Conservation (phyloP, 2,888 invertebrate species). For the Trachelus tabidus region DNA sequence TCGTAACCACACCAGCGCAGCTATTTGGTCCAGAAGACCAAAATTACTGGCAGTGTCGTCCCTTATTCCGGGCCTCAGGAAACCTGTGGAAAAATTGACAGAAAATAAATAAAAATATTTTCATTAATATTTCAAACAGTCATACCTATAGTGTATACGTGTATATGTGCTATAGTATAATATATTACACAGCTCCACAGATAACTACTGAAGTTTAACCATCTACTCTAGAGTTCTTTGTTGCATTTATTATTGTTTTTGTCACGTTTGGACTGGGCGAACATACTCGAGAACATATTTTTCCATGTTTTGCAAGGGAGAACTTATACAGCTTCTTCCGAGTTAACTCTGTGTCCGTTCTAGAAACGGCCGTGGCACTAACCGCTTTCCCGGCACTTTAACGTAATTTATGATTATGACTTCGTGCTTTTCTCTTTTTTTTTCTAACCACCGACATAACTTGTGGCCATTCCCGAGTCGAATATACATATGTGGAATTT, state of each 20-base stretch:
- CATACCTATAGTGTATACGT: background rate
- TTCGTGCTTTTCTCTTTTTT: constrained; percentile 30
- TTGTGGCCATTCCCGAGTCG: background rate
- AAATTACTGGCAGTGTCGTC: constrained; percentile 87
- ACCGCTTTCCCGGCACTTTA: constrained; percentile 55
- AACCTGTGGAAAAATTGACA: constrained; percentile 70
- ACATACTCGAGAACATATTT: constrained; percentile 35
- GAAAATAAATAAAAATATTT: background rate
- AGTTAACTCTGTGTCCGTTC: constrained; percentile 37
- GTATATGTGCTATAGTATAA: background rate
- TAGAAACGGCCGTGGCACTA: constrained; percentile 37
- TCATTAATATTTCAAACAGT: background rate
- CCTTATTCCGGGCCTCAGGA: constrained; percentile 80
- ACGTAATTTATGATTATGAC: constrained; percentile 58
- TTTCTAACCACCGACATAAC: background rate
- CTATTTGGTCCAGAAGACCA: constrained; percentile 93
- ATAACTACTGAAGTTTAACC: background rate
- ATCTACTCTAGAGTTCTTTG: background rate
- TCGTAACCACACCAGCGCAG: constrained; percentile 94
- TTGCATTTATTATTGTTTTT: background rate
- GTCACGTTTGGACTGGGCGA: background rate
- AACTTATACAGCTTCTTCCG: constrained; percentile 33
- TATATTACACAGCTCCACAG: background rate
- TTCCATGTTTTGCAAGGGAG: constrained; percentile 40
- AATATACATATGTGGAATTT: background rate